phyloP scores from a whole-genome alignment of 2,797 vertebrate genomes.

The Falco novaeseelandiae region DNA sequence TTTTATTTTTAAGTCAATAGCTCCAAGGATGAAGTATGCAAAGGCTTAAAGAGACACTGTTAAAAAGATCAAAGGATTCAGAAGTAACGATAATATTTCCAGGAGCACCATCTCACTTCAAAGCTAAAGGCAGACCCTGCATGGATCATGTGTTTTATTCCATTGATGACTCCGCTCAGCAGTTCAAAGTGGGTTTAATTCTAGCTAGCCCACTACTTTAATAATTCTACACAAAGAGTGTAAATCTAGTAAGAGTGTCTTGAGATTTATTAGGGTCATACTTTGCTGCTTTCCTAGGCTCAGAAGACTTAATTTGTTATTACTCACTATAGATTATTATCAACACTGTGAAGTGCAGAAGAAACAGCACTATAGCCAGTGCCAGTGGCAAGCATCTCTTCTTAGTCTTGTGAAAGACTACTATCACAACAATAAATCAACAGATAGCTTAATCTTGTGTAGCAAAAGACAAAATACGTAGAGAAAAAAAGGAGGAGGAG shows the following conservation, averaged over 20 bases:
- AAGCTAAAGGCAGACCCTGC: constrained; percentile 11
- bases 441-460: not conserved
- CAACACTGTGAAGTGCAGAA: not conserved
- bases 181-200: constrained; percentile 19
- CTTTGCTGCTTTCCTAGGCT: not conserved
- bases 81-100: constrained; percentile 4
- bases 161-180: not conserved
- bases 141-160: not conserved
- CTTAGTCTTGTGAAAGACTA: constrained; percentile 12
- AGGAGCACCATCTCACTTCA: constrained; percentile 15
- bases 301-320: constrained; percentile 7
- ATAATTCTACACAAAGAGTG: not conserved
- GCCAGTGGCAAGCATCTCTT: constrained; percentile 30
- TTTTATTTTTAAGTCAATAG: constrained; percentile 52
- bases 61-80: constrained; percentile 48
- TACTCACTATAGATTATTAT: constrained; percentile 32
- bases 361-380: not conserved
- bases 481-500: not conserved
- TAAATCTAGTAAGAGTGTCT: not conserved
- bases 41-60: constrained; percentile 42
- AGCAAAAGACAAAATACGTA: not conserved
- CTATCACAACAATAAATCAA: constrained; percentile 28
- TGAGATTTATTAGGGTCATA: constrained; percentile 29
- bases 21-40: constrained; percentile 23
- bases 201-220: not conserved